Base-by-base conservation (phyloP, 2,888 invertebrate genomes). In the Pharmacophagus antenor region DNA sequence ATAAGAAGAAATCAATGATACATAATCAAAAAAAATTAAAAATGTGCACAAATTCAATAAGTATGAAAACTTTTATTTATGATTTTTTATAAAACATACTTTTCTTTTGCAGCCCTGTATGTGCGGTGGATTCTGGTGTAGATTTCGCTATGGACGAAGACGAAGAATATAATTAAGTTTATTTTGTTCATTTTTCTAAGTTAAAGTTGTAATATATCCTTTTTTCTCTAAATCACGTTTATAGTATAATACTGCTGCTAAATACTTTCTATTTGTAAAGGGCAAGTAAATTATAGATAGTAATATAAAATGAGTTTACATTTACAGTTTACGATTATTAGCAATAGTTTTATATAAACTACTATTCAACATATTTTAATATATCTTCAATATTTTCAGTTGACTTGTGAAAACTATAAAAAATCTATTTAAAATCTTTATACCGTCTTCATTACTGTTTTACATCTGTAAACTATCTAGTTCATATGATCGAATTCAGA, bases 101-200 rank as follows among this genome's bases (percentile, higher is more conserved):
- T 64, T 64, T 62, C 47, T 66, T 59, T 92, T 92, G 59, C 91
- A 96, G 96, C 82, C 96, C 96, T 52, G 93, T 95, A 57, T 95
- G 96, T 82, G 93, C 94, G 62, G 92, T 94, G 66, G 96, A 96
- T 84, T 95, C 95, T 51, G 95, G 95, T 48, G 93, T 95, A 68
- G 96, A 96, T 80, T 95, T 96, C 77, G 93, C 95, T 15, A 96
- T 96, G 96, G 96, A 96, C 78, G 96, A 96, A 87, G 96, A 96
- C 73, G 95, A 94, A 70, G 92, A 91, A 71, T 91, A 91, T 71
- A 85, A 88, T 69, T 89, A 74, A 79, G 31, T 64, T 25, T 42
- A 52, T 58, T 56, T 61, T 49, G 44, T 23, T 51, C 41, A 17
- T 42, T 41, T 41, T 12, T 41, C n/a, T 41, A 41, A 41, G 41